These are phyloP conservation scores for Tachyglossus aculeatus DNA, from an alignment of 2,797 vertebrate genomes.

Conservation along the genomic window DNA sequence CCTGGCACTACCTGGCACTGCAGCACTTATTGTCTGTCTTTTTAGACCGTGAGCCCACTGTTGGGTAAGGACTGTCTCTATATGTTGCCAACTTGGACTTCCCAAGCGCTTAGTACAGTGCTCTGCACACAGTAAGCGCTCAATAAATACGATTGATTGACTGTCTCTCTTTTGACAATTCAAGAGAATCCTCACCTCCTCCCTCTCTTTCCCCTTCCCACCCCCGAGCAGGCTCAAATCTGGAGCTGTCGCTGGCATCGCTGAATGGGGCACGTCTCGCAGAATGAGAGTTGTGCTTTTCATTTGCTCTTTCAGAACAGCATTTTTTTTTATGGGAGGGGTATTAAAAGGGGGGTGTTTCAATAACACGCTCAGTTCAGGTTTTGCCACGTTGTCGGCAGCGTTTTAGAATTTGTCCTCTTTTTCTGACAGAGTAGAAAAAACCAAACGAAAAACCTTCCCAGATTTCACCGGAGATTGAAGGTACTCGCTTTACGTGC, in stretches of 20 bases:
- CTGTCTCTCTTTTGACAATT: slow-evolving; percentile 42
- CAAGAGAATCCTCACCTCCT: slow-evolving; percentile 1
- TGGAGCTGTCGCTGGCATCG: background rate
- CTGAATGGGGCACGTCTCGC: background rate
- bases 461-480: slow-evolving; percentile 14
- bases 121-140: too few species aligned
- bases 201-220: background rate
- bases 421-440: too few species aligned
- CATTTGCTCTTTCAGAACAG: slow-evolving; percentile 1
- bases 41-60: too few species aligned
- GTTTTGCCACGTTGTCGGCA: background rate
- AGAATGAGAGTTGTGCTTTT: background rate
- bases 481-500: background rate
- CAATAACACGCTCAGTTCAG: background rate
- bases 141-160: too few species aligned
- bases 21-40: too few species aligned
- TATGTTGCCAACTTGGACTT: too few species aligned
- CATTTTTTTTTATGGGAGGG: background rate
- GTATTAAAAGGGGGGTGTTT: background rate
- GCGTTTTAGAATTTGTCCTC: slow-evolving; percentile 37
- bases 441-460: background rate
- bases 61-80: too few species aligned
- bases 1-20: too few species aligned
- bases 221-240: slow-evolving; percentile 1
- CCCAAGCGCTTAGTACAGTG: too few species aligned